Evolutionary conservation across 2,113 vertebrate genomes (phyloP), one percentile per base, ranked within the genome.

Genomic region (Noturus placidus): DNA sequence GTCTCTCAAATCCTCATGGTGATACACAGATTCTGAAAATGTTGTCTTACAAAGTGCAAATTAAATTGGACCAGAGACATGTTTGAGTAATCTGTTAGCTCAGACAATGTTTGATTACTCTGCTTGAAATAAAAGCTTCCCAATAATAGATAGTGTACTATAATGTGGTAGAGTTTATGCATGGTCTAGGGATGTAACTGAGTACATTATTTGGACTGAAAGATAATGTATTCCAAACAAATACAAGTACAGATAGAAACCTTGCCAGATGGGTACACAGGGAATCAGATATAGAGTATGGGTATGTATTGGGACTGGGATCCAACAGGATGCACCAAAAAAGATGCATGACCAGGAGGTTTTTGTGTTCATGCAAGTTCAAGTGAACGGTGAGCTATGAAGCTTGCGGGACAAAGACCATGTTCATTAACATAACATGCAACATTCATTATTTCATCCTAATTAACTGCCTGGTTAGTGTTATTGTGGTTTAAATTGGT

Each of bases 21-120:
- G 50, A 84, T 54, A 15, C 33, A 65, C 59, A 63, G 84, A 82
- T 70, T 46, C 70, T 86, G 19, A 82, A 82, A 82, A 87, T 80
- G 61, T 52, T 85, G 88, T 74, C 70, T 88, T 20, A 11, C 63
- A 76, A 46, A 89, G 42, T 46, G 61, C 11, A 67, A 89, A 86
- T 56, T 46, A 50, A 85, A 85, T 69, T 54, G 72, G 22, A n/a
- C 61, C 76, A 52, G 27, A 80, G 74, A 38, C 72, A 83, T 42
- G 79, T 82, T 63, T 78, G n/a, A 67, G 78, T 86, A 82, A 81
- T 77, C 54, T 72, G 65, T 54, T 35, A 76, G 42, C 14, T 0
- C 33, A 54, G 76, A 81, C 63, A 61, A 80, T 74, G 63, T 87
- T 80, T 84, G 38, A 78, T 82, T 87, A 69, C 63, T 77, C 57